Conservation (phyloP, 2,113 vertebrate genomes). For the Mixornis gularis region DNA sequence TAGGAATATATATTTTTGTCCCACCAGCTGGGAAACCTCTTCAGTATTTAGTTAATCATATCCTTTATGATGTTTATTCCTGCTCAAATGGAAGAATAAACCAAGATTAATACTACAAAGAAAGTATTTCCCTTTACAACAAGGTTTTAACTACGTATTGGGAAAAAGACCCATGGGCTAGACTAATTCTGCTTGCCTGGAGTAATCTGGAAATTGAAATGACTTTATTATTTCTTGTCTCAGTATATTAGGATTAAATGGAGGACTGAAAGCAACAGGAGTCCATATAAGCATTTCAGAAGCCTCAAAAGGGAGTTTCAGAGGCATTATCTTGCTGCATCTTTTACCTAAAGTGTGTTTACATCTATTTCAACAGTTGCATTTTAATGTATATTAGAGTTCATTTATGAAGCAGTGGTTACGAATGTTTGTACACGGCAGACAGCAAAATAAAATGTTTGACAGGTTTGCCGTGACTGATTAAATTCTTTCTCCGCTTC, state of each 20-base stretch:
- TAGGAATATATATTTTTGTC: background rate
- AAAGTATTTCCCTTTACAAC: background rate
- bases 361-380: background rate
- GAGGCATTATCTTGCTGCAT: background rate
- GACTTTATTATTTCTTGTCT: background rate
- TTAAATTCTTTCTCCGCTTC: constrained; percentile 6
- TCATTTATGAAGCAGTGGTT: constrained; percentile 3
- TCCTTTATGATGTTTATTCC: background rate
- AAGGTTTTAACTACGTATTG: background rate
- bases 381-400: background rate
- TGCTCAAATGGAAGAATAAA: background rate
- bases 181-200: background rate
- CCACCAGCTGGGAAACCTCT: background rate
- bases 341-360: constrained; percentile 3
- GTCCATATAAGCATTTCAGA: background rate
- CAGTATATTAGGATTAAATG: background rate
- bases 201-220: background rate
- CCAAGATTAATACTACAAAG: background rate
- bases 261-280: background rate
- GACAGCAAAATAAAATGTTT: background rate
- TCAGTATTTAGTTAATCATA: background rate
- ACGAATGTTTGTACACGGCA: background rate
- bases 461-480: background rate
- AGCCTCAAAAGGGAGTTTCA: background rate
- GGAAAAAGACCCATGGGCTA: background rate